Evolutionary conservation across 2,888 invertebrate genomes (phyloP), one percentile per base, ranked within the genome.

Genomic region (Saturnia pavonia): DNA sequence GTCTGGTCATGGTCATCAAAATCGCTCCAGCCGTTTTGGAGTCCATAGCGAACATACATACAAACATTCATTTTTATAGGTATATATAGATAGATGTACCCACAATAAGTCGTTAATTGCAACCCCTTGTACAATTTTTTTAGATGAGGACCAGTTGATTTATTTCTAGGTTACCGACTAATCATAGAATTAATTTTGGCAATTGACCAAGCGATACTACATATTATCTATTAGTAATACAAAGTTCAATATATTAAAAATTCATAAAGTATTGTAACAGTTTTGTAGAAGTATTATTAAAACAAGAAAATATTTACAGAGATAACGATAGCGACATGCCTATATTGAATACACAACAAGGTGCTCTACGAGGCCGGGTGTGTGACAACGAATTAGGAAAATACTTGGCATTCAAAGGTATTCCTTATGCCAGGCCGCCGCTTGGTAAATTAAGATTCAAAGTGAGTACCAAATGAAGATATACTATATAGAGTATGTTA

Each of bases 351-450:
- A 84, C 85, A 1, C 78, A 85, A 71, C 90, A 91, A 75, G 94
- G 94, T 9, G 77, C 78, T 63, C 76, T 94, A 71, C 84, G 86
- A 79, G 94, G 94, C 66, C 77, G 80, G 7, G 69, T 83, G 27
- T 88, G 84, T 77, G 84, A 85, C 69, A 74, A 78, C 69, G 82
- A 77, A 14, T 80, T 84, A 60, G 84, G 82, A 74, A 86, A 83
- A 72, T 94, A 90, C 78, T 80, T 86, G 54, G 88, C 93, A 65
- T 94, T 94, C 81, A 94, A 94, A 85, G 95, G 95, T 69, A 94
- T 95, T 76, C 95, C 95, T 27, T 95, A 95, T 77, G 95, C 95
- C 11, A 89, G 91, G 75, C 95, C 95, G 69, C 95, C 95, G 16
- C 73, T 95, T 48, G 95, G 94, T 60, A 80, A 90, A 78, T 91